Conservation (phyloP, 2,113 vertebrate species). For the Columba livia region DNA sequence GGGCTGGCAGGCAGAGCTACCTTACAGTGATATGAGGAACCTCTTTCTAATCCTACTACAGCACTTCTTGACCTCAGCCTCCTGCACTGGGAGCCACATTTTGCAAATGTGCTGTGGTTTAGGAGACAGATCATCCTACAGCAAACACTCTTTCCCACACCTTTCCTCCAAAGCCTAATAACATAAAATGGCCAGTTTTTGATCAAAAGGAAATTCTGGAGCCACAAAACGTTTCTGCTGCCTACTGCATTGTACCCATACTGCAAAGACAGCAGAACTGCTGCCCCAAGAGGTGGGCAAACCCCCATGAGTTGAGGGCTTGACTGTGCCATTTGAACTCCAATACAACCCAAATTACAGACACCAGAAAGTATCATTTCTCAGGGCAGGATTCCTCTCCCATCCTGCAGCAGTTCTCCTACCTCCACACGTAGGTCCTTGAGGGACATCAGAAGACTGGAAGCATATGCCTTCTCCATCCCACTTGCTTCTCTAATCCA, state of each 20-base stretch:
- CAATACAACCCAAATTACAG: fast-evolving
- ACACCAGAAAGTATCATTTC: not conserved
- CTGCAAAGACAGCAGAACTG: not conserved
- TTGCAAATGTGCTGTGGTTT: fast-evolving
- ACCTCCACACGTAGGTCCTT: not conserved
- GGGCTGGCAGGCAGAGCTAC: not conserved
- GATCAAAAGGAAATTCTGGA: not conserved
- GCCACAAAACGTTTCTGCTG: fast-evolving
- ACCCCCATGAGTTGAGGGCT: not conserved
- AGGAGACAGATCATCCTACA: fast-evolving
- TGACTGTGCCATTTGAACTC: not conserved
- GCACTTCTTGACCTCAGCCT: not conserved
- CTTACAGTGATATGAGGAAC: not conserved
- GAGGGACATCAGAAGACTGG: not conserved
- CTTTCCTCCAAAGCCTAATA: fast-evolving
- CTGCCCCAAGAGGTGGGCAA: not conserved
- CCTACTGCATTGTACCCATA: too few species aligned
- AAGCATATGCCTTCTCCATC: conserved; percentile 18
- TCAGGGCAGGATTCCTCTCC: not conserved
- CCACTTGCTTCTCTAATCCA: conserved; percentile 4
- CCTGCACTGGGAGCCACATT: fast-evolving
- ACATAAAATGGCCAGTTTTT: fast-evolving
- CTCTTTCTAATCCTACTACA: not conserved
- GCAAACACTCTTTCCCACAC: not conserved
- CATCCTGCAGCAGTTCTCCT: not conserved